Evolutionary conservation across 2,113 vertebrate genomes (phyloP).

Genomic region (Xenus cinereus): DNA sequence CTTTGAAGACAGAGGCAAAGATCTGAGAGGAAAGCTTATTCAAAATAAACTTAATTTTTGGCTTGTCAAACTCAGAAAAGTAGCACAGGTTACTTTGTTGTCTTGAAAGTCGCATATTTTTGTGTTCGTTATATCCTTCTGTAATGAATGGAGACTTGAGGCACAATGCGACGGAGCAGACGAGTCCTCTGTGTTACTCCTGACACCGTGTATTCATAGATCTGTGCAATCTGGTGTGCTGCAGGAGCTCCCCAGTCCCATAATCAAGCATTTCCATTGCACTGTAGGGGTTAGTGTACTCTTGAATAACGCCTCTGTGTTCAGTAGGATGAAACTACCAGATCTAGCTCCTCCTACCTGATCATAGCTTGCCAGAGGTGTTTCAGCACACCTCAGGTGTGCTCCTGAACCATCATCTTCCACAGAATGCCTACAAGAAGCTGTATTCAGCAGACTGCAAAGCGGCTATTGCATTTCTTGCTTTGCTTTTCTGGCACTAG

Average conservation of each 20-base stretch:
- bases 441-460: not conserved
- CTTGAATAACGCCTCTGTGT: not conserved
- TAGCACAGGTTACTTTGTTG: not conserved
- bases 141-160: not conserved
- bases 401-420: not conserved
- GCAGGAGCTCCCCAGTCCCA: not conserved
- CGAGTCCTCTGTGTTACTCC: not conserved
- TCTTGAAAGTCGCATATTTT: not conserved
- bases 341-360: not conserved
- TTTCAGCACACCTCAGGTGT: not conserved
- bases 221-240: not conserved
- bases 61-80: not conserved
- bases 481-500: not conserved
- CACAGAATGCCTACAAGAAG: not conserved
- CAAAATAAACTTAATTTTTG: not conserved
- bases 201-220: not conserved
- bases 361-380: not conserved
- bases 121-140: not conserved
- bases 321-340: not conserved
- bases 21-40: constrained; percentile 3
- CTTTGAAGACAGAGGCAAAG: constrained; percentile 20
- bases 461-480: not conserved
- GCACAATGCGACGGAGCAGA: not conserved
- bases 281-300: not conserved
- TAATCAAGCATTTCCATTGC: not conserved